Evolutionary conservation across 2,888 invertebrate genomes (phyloP).

Genomic region (Brachyptera putata): DNA sequence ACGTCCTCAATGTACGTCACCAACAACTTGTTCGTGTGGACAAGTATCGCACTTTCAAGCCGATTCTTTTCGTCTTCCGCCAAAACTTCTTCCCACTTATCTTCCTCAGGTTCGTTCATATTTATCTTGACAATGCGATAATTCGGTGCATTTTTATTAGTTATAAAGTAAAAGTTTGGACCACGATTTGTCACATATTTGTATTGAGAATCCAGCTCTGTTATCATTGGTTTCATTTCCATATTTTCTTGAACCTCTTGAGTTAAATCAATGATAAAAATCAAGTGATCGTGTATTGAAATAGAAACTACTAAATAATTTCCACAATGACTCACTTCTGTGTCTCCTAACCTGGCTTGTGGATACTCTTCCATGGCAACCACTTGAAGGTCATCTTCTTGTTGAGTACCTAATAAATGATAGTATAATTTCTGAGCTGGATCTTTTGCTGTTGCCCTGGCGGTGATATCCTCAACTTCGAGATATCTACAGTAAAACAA

Average conservation of each 20-base stretch:
- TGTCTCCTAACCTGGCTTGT: too few species aligned
- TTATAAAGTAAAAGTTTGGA: conserved; percentile 76
- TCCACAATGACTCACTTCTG: conserved; percentile 87
- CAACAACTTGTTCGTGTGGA: conserved; percentile 79
- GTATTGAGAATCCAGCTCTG: conserved; percentile 89
- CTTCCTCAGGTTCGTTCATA: conserved; percentile 63
- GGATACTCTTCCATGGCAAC: too few species aligned
- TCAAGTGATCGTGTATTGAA: conserved; percentile 82
- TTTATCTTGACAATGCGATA: conserved; percentile 84
- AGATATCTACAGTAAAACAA: conserved; percentile 49
- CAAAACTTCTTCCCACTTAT: conserved; percentile 79
- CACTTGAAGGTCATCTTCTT: conserved; percentile 78
- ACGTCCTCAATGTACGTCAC: conserved; percentile 90
- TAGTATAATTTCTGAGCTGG: conserved; percentile 96
- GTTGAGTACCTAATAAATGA: conserved; percentile 81
- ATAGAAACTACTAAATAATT: conserved; percentile 78
- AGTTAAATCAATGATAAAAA: conserved; percentile 85
- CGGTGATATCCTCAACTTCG: conserved; percentile 44
- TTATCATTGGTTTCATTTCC: conserved; percentile 73
- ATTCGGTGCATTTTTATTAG: conserved; percentile 91
- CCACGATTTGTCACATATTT: conserved; percentile 91
- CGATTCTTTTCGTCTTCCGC: conserved; percentile 82
- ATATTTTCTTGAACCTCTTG: conserved; percentile 64
- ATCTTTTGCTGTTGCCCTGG: too few species aligned
- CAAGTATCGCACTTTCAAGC: conserved; percentile 82